Evolutionary conservation across 2,888 invertebrate genomes (phyloP).

Genomic region (Caenorhabditis doughertyi): DNA sequence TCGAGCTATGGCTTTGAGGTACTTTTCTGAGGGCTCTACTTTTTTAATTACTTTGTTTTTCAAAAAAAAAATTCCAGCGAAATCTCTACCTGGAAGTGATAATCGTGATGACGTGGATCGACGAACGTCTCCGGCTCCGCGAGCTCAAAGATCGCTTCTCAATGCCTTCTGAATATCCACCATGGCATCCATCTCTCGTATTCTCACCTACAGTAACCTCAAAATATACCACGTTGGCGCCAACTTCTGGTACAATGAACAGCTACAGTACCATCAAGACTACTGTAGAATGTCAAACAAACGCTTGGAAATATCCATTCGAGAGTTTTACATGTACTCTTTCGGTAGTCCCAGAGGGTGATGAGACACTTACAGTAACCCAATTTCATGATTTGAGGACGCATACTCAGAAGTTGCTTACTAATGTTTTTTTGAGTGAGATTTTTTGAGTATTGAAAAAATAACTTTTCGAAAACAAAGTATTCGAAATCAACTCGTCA

Average conservation of each 20-base stretch:
- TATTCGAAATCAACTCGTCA: not conserved
- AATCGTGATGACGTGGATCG: constrained; percentile 74
- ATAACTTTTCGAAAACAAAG: not conserved
- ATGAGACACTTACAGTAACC: constrained; percentile 72
- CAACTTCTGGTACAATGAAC: constrained; percentile 45
- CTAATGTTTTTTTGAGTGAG: constrained; percentile 38
- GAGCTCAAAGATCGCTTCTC: constrained; percentile 78
- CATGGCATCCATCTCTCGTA: constrained; percentile 67
- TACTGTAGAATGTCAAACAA: constrained; percentile 67
- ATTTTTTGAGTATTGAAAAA: not conserved
- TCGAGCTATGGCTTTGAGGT: too few species aligned
- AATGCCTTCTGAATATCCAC: constrained; percentile 65
- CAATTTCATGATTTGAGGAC: constrained; percentile 72
- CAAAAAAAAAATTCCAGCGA: constrained; percentile 51
- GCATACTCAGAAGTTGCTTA: constrained; percentile 61
- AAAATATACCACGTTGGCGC: constrained; percentile 53
- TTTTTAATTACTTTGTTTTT: too few species aligned
- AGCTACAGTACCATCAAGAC: constrained; percentile 55
- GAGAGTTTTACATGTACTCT: constrained; percentile 73
- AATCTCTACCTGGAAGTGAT: constrained; percentile 73
- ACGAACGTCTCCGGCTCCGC: constrained; percentile 79
- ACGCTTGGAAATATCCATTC: constrained; percentile 80
- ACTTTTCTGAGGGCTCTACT: too few species aligned
- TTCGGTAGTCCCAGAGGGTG: constrained; percentile 53
- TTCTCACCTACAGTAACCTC: constrained; percentile 54